Conservation (phyloP, 2,888 invertebrate genomes). For the Molanna angustata region DNA sequence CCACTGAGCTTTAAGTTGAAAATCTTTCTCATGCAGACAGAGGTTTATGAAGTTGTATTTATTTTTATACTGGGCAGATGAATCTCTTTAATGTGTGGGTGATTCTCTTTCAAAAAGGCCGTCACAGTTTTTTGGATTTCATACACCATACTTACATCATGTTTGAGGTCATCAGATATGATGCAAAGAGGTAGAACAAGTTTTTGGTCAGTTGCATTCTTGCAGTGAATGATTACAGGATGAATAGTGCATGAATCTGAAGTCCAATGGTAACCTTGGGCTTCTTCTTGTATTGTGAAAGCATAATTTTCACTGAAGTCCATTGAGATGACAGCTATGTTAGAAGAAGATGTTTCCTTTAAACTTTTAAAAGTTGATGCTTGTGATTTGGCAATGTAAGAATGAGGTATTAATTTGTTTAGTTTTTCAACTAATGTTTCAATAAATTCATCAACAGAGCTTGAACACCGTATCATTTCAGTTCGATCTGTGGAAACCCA, state of each 20-base stretch:
- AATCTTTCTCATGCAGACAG: background rate
- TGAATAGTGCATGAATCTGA: background rate
- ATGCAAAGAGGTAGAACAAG: no score
- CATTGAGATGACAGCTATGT: background rate
- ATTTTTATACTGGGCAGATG: background rate
- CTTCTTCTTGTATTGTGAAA: background rate
- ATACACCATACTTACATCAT: no score
- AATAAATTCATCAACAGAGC: background rate
- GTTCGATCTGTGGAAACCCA: background rate
- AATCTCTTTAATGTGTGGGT: no score
- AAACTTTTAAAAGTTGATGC: background rate
- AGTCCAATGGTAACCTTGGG: background rate
- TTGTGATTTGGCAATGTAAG: background rate
- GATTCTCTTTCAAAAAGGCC: no score
- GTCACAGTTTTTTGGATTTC: no score
- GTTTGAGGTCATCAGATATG: no score
- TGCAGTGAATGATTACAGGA: no score
- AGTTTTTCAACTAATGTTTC: conserved; percentile 1
- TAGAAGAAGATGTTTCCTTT: background rate
- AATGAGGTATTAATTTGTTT: background rate
- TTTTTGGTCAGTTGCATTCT: no score
- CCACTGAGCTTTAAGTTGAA: background rate
- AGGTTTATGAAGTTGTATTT: background rate
- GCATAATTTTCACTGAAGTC: background rate
- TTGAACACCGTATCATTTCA: background rate